phyloP scores from a whole-genome alignment of 92 coral and sea anemone species.

The Porites lobata region DNA sequence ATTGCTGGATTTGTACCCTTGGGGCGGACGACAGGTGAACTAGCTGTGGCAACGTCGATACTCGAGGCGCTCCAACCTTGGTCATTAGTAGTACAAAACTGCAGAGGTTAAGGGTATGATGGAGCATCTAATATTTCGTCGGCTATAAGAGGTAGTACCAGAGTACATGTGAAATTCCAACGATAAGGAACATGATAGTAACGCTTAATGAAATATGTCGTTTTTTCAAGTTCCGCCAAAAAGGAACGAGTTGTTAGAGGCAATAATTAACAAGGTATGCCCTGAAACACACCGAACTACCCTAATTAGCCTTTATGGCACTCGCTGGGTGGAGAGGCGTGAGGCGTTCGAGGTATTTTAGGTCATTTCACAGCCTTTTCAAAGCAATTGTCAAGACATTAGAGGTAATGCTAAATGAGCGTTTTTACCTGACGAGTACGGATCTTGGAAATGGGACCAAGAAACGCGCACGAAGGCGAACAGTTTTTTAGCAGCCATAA shows the following conservation, averaged over 20 bases:
- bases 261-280: conserved; percentile 38
- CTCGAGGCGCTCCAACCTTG: conserved; percentile 49
- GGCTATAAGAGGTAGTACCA: conserved; percentile 15
- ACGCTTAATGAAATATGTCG: conserved; percentile 7
- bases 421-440: conserved; percentile 26
- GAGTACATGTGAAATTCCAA: conserved; percentile 13
- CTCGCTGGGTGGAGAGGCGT: conserved; percentile 42
- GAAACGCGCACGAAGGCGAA: conserved; percentile 29
- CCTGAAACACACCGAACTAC: conserved; percentile 10
- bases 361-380: neutral
- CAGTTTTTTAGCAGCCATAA: conserved; percentile 23
- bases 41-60: conserved; percentile 10
- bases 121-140: conserved; percentile 52
- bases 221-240: conserved; percentile 54
- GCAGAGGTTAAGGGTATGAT: conserved; percentile 65
- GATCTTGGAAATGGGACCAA: conserved; percentile 44
- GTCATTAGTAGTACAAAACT: conserved; percentile 51
- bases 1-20: conserved; percentile 53
- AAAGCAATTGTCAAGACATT: conserved; percentile 22
- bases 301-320: conserved; percentile 15
- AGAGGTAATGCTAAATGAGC: conserved; percentile 35
- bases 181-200: conserved; percentile 43
- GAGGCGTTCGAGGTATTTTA: conserved; percentile 7
- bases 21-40: conserved; percentile 50
- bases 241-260: conserved; percentile 21